Evolutionary conservation across 2,113 vertebrate genomes (phyloP).

Genomic region (Saimiri boliviensis): DNA sequence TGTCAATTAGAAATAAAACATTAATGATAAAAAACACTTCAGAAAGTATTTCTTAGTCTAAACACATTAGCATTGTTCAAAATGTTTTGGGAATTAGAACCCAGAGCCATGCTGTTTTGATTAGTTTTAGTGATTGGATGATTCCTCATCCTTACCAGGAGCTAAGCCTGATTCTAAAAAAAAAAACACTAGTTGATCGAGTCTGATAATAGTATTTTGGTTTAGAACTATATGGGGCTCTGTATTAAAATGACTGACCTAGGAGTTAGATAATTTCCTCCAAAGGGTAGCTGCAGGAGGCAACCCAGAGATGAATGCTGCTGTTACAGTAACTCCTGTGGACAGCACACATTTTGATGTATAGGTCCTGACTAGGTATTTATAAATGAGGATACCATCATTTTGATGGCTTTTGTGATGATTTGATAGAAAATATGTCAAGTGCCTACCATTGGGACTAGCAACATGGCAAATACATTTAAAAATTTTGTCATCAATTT

Average conservation of each 20-base stretch:
- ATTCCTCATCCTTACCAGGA: background rate
- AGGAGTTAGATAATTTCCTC: background rate
- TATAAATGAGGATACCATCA: background rate
- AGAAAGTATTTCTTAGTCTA: background rate
- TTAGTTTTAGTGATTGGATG: background rate
- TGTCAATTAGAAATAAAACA: background rate
- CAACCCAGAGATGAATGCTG: background rate
- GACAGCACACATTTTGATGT: too few relatives aligned
- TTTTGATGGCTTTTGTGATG: background rate
- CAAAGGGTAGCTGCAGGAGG: background rate
- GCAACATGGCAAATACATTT: background rate
- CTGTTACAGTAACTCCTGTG: background rate
- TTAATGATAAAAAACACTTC: background rate
- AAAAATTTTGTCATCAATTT: background rate
- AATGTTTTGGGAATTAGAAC: constrained; percentile 4
- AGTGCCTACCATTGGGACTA: background rate
- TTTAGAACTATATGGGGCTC: background rate
- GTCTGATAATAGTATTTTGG: background rate
- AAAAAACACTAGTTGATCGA: background rate
- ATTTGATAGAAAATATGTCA: background rate
- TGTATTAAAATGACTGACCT: background rate
- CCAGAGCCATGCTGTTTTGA: background rate
- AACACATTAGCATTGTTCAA: background rate
- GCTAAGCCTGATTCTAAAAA: background rate
- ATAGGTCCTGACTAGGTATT: background rate